Evolutionary conservation across 2,797 vertebrate species (phyloP).

Genomic region (Clamator glandarius): DNA sequence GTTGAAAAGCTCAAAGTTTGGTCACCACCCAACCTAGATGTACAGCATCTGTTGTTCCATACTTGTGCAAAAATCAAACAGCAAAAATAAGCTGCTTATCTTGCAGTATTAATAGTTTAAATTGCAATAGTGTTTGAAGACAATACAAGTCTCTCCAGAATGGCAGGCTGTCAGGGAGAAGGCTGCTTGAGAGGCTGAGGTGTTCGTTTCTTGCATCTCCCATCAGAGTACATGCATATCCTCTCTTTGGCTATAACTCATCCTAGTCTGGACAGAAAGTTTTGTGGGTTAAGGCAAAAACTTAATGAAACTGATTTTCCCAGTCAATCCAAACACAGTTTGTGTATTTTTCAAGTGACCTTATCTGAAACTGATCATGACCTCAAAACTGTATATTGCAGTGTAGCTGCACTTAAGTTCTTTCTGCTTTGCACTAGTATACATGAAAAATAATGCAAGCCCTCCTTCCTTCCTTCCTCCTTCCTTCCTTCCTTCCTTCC

Average conservation of each 20-base stretch:
- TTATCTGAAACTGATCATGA: background rate
- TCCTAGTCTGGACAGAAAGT: background rate
- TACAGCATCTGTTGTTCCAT: background rate
- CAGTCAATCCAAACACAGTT: background rate
- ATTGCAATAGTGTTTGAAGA: background rate
- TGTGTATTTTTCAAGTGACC: background rate
- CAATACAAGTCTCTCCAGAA: rapidly evolving
- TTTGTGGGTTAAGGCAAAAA: background rate
- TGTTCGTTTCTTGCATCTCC: background rate
- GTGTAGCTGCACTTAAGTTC: background rate
- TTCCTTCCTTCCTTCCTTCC: background rate
- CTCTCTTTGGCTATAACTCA: background rate
- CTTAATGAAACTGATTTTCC: background rate
- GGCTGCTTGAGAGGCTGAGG: background rate
- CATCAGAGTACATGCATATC: background rate
- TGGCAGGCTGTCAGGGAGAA: background rate
- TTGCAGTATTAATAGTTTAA: background rate
- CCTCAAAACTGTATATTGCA: background rate
- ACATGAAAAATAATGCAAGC: background rate
- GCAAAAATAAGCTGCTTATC: background rate
- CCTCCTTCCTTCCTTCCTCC: background rate
- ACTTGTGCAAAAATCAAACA: background rate
- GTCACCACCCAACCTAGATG: rapidly evolving
- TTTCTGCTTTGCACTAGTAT: background rate
- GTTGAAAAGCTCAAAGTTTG: background rate